Base-by-base conservation (phyloP, 2,797 vertebrate species). In the Dallia pectoralis region DNA sequence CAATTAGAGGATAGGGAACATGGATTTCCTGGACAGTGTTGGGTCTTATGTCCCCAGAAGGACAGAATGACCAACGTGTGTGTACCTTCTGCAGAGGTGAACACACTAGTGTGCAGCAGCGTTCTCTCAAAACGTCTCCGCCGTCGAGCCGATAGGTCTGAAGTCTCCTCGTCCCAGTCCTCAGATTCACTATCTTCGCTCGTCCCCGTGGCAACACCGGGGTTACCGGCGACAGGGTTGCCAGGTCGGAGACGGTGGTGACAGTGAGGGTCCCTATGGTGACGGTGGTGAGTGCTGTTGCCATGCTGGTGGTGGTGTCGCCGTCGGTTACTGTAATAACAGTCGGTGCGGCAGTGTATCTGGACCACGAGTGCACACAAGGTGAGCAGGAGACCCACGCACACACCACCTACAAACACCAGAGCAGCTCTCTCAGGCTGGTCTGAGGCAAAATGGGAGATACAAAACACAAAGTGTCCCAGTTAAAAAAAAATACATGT, bases 401-500 rank as follows among this genome's bases (percentile, higher is more conserved):
- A 96, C 79, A 98, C 95, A 0, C 96, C 95, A 0, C 94, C 95
- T 70, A 98, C 93, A 67, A 98, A 98, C 84, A 95, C 96, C 81
- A 98, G 87, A 0, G 95, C 96, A 0, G 96, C 94, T 30, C 93
- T 91, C 88, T 98, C 96, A 0, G 95, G 94, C 67, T 97, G 95
- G 79, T 97, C 97, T 97, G 88, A 27, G 73, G 40, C 40, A 44
- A 44, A 44, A 12, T 44, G 40, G 11, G 12, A 44, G 14, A 44
- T 11, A 44, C 1, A 40, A 40, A 5, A 1, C 36, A 40, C 6
- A 9, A 5, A 40, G 36, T 40, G 36, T 40, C 36, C 36, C 36
- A 40, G 9, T 40, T 40, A 0, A 40, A 12, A 9, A n/a, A n/a
- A 61, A 32, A 14, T 1, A n/a, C n/a, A 8, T 22, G 51, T 56